Evolutionary conservation across 2,797 vertebrate genomes (phyloP), one percentile per base, ranked within the genome.

Genomic region (Heteromormyrus szaboi): DNA sequence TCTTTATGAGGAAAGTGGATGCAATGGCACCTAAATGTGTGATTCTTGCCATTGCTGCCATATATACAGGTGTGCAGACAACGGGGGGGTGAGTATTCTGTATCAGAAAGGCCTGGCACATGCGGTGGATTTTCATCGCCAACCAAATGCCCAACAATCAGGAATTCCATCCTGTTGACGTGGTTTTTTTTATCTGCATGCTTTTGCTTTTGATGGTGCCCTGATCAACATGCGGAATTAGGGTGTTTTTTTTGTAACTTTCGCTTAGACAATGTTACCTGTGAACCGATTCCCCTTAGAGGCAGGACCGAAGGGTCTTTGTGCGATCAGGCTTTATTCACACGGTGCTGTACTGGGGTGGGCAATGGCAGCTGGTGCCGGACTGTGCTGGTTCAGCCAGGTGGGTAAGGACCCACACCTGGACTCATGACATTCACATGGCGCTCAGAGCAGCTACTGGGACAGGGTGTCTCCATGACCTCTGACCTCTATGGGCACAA

Each of bases 401-500:
- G 81, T 22, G 44, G 81, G 68, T 41, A 14, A 81, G 17, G 76
- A 17, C 25, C 62, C 62, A 33, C 9, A 4, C 62, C 62, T 11
- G 11, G 25, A 14, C 25, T 68, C 3, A 3, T 65, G 25, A 68
- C 9, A 3, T 68, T 68, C 25, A 68, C 62, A 33, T 14, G 62
- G 11, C 1, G 25, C 62, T 12, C 25, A 68, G 62, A 68, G 62
- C 33, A 68, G 86, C 89, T 91, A 90, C 83, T 90, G 91, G 89
- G 87, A 90, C 91, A 92, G 90, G 91, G 92, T 92, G 25, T 90
- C 91, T 92, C 91, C 90, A 17, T 17, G 9, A 41, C 84, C 85
- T 86, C 44, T 95, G 94, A 93, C 93, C 93, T 91, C 90, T 90
- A 90, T 89, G 90, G 51, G 92, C 89, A 90, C 56, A 90, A 91